Conservation (phyloP, 2,888 invertebrate genomes). For the Cactoblastis cactorum region DNA sequence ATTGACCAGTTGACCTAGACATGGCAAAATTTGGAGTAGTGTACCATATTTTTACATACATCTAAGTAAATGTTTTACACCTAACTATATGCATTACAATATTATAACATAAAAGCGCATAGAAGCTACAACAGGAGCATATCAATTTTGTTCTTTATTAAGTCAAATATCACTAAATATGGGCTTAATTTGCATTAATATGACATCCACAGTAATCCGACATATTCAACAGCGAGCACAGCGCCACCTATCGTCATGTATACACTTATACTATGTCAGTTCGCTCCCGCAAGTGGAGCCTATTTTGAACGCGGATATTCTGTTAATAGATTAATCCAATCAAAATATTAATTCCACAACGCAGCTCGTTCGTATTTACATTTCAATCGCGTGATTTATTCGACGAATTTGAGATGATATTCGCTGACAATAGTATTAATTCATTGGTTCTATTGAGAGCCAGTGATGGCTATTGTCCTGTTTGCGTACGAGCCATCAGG, state of each 20-base stretch:
- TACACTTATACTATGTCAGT: constrained; percentile 17
- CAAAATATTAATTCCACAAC: constrained; percentile 74
- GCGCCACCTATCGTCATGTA: constrained; percentile 11
- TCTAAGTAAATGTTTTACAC: no score
- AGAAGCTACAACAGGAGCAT: no score
- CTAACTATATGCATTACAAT: no score
- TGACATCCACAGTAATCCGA: neutral
- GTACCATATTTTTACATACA: neutral
- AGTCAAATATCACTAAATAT: neutral
- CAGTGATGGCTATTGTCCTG: constrained; percentile 6
- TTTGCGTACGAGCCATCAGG: neutral
- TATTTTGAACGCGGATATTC: constrained; percentile 59
- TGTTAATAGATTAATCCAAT: constrained; percentile 77
- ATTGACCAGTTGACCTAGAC: no score
- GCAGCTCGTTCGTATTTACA: constrained; percentile 62
- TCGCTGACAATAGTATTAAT: constrained; percentile 40
- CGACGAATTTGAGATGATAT: constrained; percentile 53
- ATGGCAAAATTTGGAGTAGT: no score
- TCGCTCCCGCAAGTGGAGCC: constrained; percentile 38
- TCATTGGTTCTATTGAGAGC: constrained; percentile 29
- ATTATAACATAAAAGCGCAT: no score
- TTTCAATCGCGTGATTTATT: constrained; percentile 63
- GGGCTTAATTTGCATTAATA: constrained; percentile 1
- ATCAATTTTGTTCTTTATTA: neutral
- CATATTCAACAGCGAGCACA: constrained; percentile 5